Conservation (phyloP, 2,797 vertebrate species). For the Danio jaintianensis region DNA sequence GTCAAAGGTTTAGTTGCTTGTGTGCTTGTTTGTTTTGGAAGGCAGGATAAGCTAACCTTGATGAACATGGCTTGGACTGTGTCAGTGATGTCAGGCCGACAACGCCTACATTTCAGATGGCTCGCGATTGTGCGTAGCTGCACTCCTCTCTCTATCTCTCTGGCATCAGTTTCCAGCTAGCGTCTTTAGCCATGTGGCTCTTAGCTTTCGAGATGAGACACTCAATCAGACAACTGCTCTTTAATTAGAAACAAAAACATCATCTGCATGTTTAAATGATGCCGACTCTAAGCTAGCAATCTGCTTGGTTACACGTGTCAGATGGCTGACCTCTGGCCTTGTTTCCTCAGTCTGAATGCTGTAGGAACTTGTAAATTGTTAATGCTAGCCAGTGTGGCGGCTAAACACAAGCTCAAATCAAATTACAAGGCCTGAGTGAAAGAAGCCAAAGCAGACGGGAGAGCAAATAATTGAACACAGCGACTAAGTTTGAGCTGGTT, state of each 20-base stretch:
- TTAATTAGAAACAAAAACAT: constrained; percentile 25
- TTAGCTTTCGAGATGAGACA: constrained; percentile 11
- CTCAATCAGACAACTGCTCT: constrained; percentile 16
- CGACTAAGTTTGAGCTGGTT: neutral
- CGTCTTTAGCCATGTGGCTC: constrained; percentile 8
- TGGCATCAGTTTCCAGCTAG: constrained; percentile 4
- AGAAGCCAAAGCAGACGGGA: neutral
- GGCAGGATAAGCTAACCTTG: constrained; percentile 4
- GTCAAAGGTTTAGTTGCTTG: constrained; percentile 20
- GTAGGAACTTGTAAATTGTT: constrained; percentile 19
- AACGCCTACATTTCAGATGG: constrained; percentile 19
- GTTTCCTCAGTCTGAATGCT: neutral
- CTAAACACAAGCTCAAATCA: constrained; percentile 26
- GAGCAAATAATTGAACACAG: neutral
- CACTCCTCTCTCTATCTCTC: neutral
- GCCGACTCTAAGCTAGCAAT: neutral
- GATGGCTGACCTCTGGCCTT: constrained; percentile 11
- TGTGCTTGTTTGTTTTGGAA: constrained; percentile 34
- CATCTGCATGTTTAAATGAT: constrained; percentile 42
- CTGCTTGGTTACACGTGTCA: constrained; percentile 29
- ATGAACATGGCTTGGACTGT: constrained; percentile 14
- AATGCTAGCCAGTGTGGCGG: neutral
- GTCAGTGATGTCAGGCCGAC: constrained; percentile 8
- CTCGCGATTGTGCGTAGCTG: neutral
- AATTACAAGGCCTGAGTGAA: constrained; percentile 11